Evolutionary conservation across 2,888 invertebrate species (phyloP).

Genomic region (Zeuzera pyrina): DNA sequence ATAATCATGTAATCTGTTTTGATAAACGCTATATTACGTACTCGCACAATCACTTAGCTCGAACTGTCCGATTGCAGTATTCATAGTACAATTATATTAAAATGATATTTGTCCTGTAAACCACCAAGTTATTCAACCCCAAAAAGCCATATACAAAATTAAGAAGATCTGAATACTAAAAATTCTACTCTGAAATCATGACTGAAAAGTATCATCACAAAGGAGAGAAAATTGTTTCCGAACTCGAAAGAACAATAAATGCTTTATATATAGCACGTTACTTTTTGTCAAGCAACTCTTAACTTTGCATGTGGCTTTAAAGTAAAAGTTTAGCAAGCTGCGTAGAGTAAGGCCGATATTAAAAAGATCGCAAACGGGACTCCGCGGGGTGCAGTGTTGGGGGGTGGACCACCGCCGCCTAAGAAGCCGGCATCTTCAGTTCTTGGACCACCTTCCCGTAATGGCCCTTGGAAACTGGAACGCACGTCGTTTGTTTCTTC

Average conservation of each 20-base stretch:
- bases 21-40: too few species aligned
- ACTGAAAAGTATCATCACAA: neutral
- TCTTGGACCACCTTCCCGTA: conserved; percentile 73
- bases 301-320: conserved; percentile 40
- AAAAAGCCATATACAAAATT: too few species aligned
- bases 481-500: conserved; percentile 71
- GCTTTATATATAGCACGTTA: conserved; percentile 22
- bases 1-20: too few species aligned
- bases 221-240: neutral
- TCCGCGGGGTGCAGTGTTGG: conserved; percentile 26
- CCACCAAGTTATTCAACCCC: too few species aligned
- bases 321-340: conserved; percentile 50
- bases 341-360: conserved; percentile 45
- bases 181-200: too few species aligned
- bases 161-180: too few species aligned
- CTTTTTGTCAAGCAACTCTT: too few species aligned
- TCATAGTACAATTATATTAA: too few species aligned
- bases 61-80: too few species aligned
- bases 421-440: conserved; percentile 60
- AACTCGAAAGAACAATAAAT: conserved; percentile 27
- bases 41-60: too few species aligned
- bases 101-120: too few species aligned
- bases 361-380: conserved; percentile 42
- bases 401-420: conserved; percentile 43
- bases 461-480: conserved; percentile 77